These are phyloP conservation scores for Isaurus tuberculatus DNA, from an alignment of 92 coral and sea anemone species.

Conservation along the genomic window DNA sequence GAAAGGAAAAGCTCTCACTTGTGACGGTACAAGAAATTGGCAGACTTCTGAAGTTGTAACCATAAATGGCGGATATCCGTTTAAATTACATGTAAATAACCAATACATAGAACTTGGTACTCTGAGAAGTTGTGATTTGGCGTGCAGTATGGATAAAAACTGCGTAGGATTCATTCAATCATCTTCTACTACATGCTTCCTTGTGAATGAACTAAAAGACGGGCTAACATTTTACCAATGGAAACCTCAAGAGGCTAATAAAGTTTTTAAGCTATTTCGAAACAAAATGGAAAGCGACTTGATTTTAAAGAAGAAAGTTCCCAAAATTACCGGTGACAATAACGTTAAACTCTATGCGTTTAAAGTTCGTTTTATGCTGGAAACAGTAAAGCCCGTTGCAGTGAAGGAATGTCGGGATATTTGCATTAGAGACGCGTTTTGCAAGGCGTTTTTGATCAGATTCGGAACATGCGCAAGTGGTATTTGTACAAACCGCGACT, in stretches of 20 bases:
- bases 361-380: neutral
- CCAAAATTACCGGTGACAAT: neutral
- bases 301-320: neutral
- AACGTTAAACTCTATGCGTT: neutral
- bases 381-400: neutral
- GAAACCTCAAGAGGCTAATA: neutral
- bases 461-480: neutral
- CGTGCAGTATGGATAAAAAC: neutral
- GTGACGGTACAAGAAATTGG: neutral
- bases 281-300: slow-evolving; percentile 3
- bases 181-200: neutral
- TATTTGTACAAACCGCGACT: neutral
- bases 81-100: neutral
- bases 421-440: slow-evolving; percentile 1
- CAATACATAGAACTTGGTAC: slow-evolving; percentile 1
- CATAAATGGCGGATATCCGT: slow-evolving; percentile 6
- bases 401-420: slow-evolving; percentile 6
- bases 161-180: neutral
- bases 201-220: neutral
- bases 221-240: neutral
- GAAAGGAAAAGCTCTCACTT: neutral
- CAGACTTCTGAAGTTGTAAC: neutral
- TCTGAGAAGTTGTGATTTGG: neutral
- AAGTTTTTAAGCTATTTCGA: neutral
- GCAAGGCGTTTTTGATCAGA: slow-evolving; percentile 1